phyloP scores from a whole-genome alignment of 2,797 vertebrate genomes.

The Steatocranus sp. region DNA sequence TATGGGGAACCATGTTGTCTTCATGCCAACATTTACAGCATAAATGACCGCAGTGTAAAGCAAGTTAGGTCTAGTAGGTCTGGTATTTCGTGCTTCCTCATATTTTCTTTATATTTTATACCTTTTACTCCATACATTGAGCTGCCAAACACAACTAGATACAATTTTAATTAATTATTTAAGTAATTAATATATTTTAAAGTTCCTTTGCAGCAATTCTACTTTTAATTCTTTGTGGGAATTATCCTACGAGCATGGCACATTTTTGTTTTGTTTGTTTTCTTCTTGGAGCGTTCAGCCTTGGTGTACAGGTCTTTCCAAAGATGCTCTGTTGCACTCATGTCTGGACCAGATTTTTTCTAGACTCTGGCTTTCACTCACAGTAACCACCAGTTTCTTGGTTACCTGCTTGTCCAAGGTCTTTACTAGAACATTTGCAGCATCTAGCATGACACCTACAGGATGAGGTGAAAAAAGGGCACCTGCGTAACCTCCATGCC shows the following conservation, averaged over 20 bases:
- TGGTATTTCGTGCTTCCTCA: neutral
- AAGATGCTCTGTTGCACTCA: neutral
- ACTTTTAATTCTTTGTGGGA: neutral
- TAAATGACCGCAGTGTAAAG: neutral
- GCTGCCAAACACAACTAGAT: neutral
- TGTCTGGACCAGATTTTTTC: neutral
- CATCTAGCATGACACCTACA: neutral
- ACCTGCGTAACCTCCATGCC: neutral
- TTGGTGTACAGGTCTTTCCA: neutral
- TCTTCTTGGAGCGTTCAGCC: neutral
- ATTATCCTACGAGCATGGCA: neutral
- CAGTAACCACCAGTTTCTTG: neutral
- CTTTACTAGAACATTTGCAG: neutral
- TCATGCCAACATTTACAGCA: neutral
- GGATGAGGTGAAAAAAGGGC: neutral
- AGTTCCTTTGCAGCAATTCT: neutral
- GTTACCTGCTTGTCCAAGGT: neutral
- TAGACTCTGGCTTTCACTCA: neutral
- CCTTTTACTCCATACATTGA: neutral
- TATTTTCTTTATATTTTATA: neutral
- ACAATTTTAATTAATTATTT: neutral
- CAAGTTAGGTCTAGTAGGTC: neutral
- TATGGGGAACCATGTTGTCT: neutral
- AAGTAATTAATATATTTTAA: neutral
- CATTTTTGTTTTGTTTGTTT: neutral